Evolutionary conservation across 2,888 invertebrate species (phyloP), one percentile per base, ranked within the genome.

Genomic region (Clistopyga incitator): DNA sequence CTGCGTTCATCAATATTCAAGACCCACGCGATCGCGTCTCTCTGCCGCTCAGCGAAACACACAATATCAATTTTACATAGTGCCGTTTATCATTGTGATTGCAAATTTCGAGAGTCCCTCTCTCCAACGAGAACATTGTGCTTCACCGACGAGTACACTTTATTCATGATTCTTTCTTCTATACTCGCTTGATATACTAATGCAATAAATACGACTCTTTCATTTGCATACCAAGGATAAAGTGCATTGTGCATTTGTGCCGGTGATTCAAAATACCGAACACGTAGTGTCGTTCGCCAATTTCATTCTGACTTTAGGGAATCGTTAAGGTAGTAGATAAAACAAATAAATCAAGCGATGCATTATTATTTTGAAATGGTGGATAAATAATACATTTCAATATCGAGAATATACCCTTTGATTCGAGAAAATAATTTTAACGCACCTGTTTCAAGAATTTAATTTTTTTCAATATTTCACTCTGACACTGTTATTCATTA

Each of bases 1-100:
- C 81, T 20, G 74, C 84, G 74, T 78, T 84, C 84, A 84, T 84
- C 84, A 84, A 84, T 84, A 84, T 84, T 81, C 84, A 84, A 81
- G 68, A 78, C 81, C 78, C 78, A 74, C 78, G 64, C 78, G 74
- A 64, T 64, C 64, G 11, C 42, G 42, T 64, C 38, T 54, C 78
- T 64, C 68, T 45, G 70, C 45, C 81, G 64, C 38, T 70, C 59
- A 77, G 56, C 56, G 70, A 71, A 76, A 81, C 81, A 78, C 78
- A 81, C 84, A 84, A 74, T 84, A 84, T 84, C 84, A 84, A 84
- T 84, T 84, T 84, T 81, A 74, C 81, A 81, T 81, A 74, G 70
- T 78, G 67, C 70, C 81, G 84, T 81, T 84, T 84, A 81, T 84
- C 81, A 84, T 84, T 75, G 81, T 64, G 72, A 78, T 84, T 84